A percentile compares a stretch with the other conserved stretches of the same genome.
These are phyloP conservation scores for Pseudochirops cupreus DNA, from an alignment of 2,797 vertebrate species.

Conservation along the genomic window DNA sequence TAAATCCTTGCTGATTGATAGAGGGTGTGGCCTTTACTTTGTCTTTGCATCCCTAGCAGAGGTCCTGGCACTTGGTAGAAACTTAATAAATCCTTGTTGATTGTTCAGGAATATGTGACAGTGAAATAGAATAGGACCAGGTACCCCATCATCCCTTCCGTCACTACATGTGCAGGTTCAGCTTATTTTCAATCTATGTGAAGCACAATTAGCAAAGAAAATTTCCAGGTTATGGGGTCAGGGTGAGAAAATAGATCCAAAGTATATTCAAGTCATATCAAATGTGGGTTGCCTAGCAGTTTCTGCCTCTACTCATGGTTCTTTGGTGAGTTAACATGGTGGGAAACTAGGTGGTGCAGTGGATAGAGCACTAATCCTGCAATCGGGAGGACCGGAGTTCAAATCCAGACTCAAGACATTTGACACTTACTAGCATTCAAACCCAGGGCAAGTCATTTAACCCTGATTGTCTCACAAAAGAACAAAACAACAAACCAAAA, in stretches of 20 bases:
- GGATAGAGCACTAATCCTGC: too few species aligned
- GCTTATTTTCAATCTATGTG: neutral
- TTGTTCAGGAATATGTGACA: neutral
- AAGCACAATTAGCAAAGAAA: neutral
- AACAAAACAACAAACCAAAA: too few species aligned
- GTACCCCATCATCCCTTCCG: neutral
- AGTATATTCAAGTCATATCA: neutral
- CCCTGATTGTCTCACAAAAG: too few species aligned
- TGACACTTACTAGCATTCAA: too few species aligned
- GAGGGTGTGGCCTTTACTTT: neutral
- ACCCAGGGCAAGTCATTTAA: too few species aligned
- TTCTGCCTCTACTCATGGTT: neutral
- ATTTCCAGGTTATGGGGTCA: neutral
- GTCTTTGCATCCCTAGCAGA: neutral
- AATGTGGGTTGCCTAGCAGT: neutral
- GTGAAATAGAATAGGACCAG: neutral
- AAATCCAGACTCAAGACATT: too few species aligned
- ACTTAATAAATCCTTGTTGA: neutral
- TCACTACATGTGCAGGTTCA: neutral
- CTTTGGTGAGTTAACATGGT: neutral
- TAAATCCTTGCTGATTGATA: neutral
- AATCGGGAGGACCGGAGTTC: too few species aligned
- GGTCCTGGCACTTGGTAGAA: neutral
- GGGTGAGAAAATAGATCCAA: neutral
- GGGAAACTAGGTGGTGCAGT: too few species aligned